Conservation (phyloP, 1,140 invertebrate species). For the Leucophenga varia region DNA sequence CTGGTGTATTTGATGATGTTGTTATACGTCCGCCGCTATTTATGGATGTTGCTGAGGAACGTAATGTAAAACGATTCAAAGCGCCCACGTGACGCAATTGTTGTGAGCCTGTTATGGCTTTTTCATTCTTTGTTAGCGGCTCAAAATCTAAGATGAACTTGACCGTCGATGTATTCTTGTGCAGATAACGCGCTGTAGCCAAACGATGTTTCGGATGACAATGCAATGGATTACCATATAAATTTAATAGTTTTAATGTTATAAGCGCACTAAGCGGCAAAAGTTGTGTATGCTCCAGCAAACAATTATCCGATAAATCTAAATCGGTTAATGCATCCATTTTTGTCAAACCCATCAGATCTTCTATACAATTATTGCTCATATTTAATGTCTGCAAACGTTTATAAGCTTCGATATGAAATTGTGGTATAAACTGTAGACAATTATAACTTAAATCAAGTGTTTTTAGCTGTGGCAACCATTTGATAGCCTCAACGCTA, state of each 20-base stretch:
- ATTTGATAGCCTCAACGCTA: slow-evolving; percentile 56
- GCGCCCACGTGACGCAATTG: slow-evolving; percentile 26
- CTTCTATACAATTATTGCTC: slow-evolving; percentile 62
- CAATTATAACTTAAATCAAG: slow-evolving; percentile 67
- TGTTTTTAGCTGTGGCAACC: slow-evolving; percentile 63
- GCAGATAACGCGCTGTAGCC: slow-evolving; percentile 61
- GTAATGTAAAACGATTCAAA: slow-evolving; percentile 17
- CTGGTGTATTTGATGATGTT: slow-evolving; percentile 27
- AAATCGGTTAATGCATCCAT: slow-evolving; percentile 62
- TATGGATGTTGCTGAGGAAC: slow-evolving; percentile 30
- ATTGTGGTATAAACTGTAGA: slow-evolving; percentile 60
- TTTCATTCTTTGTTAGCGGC: slow-evolving; percentile 60
- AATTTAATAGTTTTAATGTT: slow-evolving; percentile 59
- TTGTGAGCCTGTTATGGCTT: slow-evolving; percentile 54
- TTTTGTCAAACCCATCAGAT: slow-evolving; percentile 56
- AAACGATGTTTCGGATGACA: slow-evolving; percentile 63
- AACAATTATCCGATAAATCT: slow-evolving; percentile 66
- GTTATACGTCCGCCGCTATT: slow-evolving; percentile 20
- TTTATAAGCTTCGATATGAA: slow-evolving; percentile 59
- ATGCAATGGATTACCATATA: slow-evolving; percentile 65
- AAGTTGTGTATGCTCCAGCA: slow-evolving; percentile 63
- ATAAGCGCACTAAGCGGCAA: slow-evolving; percentile 61
- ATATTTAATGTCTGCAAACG: slow-evolving; percentile 60
- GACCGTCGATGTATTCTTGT: slow-evolving; percentile 59
- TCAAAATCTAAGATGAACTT: slow-evolving; percentile 64